Evolutionary conservation across 2,888 invertebrate genomes (phyloP), one percentile per base, ranked within the genome.

Genomic region (Brenthis hecate): DNA sequence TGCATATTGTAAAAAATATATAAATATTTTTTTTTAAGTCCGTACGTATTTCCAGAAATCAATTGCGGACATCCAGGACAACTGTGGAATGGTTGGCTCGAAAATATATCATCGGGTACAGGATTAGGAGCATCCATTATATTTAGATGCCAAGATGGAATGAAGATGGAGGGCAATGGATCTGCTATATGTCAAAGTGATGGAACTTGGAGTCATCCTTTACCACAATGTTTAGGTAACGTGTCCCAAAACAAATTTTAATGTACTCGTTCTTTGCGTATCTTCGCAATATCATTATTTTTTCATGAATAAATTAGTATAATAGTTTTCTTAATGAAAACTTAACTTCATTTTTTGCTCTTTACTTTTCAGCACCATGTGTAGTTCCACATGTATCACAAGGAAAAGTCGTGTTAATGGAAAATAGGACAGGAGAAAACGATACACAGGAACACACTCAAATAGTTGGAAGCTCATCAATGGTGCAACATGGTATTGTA

Each of bases 11-110:
- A 4, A 5, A 36, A 4, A 32, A n/a, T 13, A 28, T 3, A 64
- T 2, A 55, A 8, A n/a, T n/a, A n/a, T n/a, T 32, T 11, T 68
- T 56, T n/a, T n/a, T 48, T 36, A 11, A 43, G 11, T 16, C 58
- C 43, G 28, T 13, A 54, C n/a, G 55, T 3, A 14, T 43, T 58
- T 62, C 13, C 93, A 98, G 99, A 99, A 94, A 99, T 99, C 81
- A 98, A 99, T 92, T 99, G 99, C 89, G 98, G 98, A 0, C 96
- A 97, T 78, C 98, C 99, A 0, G 98, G 98, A 2, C 95, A 96
- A 60, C 94, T 99, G 11, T 98, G 97, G 94, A 99, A 99, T 83
- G 99, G 99, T 4, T 99, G 98, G 97, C 94, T 96, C 78, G 98
- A 98, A 89, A 97, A 97, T 83, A 96, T 97, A 70, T 97, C 97